Conservation (phyloP, 2,113 vertebrate genomes). For the Rhabdomys dilectus region DNA sequence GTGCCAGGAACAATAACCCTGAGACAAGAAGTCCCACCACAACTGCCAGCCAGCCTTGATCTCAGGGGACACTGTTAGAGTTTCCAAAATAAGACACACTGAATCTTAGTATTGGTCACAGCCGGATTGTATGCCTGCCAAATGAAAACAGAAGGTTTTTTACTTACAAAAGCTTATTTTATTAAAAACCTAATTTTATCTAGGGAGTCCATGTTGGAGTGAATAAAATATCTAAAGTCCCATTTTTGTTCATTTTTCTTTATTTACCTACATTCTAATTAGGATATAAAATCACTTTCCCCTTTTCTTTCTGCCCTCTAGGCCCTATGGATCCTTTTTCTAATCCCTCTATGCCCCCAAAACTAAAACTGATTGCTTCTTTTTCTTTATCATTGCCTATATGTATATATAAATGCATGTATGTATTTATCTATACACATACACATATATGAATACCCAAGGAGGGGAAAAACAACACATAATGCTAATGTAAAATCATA, state of each 20-base stretch:
- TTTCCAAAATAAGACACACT: background rate
- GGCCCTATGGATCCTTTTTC: background rate
- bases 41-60: background rate
- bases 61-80: background rate
- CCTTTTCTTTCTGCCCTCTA: background rate
- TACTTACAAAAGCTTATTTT: background rate
- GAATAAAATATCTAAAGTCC: background rate
- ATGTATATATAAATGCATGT: background rate
- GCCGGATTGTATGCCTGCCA: background rate
- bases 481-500: background rate
- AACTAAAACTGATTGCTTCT: background rate
- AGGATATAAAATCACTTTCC: background rate
- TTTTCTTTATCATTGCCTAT: background rate
- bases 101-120: background rate
- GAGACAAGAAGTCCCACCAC: background rate
- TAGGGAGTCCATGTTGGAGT: background rate
- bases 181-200: background rate
- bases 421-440: background rate
- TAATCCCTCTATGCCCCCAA: too few relatives aligned
- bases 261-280: background rate
- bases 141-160: background rate
- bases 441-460: background rate
- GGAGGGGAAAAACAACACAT: background rate
- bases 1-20: fast-evolving
- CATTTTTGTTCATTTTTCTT: background rate